Evolutionary conservation across 2,888 invertebrate species (phyloP).

Genomic region (Subacronicta megacephala): DNA sequence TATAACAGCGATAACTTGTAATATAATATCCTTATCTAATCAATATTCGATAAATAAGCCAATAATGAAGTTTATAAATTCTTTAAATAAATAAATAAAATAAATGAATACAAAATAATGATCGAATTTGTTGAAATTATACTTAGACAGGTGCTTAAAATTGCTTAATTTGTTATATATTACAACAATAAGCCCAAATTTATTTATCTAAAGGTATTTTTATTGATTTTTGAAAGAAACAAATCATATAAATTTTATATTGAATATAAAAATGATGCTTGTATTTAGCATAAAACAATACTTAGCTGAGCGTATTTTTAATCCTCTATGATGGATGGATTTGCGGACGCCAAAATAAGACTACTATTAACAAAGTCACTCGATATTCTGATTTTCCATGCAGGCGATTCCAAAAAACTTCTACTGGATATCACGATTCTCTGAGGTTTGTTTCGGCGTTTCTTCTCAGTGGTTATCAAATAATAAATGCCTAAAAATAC

Average conservation of each 20-base stretch:
- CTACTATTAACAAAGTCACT: constrained; percentile 49
- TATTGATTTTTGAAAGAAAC: constrained; percentile 3
- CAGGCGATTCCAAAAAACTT: neutral
- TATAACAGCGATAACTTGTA: constrained; percentile 8
- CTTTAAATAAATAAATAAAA: too few relatives aligned
- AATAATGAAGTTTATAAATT: constrained; percentile 14
- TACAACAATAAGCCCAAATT: constrained; percentile 4
- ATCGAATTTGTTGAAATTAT: constrained; percentile 9
- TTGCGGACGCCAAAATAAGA: constrained; percentile 57
- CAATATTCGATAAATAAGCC: constrained; percentile 18
- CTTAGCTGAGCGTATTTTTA: constrained; percentile 68
- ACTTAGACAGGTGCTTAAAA: constrained; percentile 3
- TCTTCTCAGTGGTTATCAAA: too few relatives aligned
- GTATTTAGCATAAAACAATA: constrained; percentile 72
- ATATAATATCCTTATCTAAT: constrained; percentile 11
- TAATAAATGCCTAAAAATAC: too few relatives aligned
- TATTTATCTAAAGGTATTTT: neutral
- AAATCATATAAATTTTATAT: constrained; percentile 27
- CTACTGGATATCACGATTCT: too few relatives aligned
- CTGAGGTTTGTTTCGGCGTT: too few relatives aligned
- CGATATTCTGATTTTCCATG: constrained; percentile 25
- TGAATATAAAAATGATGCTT: constrained; percentile 48
- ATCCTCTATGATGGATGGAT: constrained; percentile 72
- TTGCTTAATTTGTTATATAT: constrained; percentile 22
- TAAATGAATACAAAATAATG: constrained; percentile 25